Evolutionary conservation across 92 coral and sea anemone species (phyloP).

Genomic region (Epizoanthus stellaris): DNA sequence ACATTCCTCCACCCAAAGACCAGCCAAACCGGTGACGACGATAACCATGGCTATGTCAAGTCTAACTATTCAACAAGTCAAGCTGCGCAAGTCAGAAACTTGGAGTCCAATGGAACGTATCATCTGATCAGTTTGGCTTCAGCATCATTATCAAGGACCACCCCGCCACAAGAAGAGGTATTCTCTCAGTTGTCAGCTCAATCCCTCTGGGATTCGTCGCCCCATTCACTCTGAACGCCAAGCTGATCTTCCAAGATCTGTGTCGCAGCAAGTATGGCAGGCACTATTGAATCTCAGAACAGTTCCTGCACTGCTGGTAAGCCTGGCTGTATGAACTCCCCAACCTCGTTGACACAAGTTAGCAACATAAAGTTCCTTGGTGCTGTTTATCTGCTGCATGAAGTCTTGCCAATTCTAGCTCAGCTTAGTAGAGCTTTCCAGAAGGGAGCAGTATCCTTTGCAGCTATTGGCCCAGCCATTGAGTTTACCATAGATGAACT

Average conservation of each 20-base stretch:
- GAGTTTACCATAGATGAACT: slow-evolving; percentile 30
- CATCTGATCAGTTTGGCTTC: slow-evolving; percentile 30
- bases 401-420: slow-evolving; percentile 57
- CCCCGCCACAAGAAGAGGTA: slow-evolving; percentile 48
- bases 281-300: slow-evolving; percentile 45
- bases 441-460: slow-evolving; percentile 54
- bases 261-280: slow-evolving; percentile 34
- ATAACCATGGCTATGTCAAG: slow-evolving; percentile 12
- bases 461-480: slow-evolving; percentile 45
- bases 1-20: slow-evolving; percentile 67
- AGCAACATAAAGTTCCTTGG: slow-evolving; percentile 55
- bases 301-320: slow-evolving; percentile 39
- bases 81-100: too few relatives aligned
- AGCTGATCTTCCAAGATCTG: slow-evolving; percentile 41
- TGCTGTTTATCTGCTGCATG: slow-evolving; percentile 57
- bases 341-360: slow-evolving; percentile 42
- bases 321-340: slow-evolving; percentile 55
- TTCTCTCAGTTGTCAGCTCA: slow-evolving; percentile 43
- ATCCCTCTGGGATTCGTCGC: slow-evolving; percentile 43
- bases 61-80: background rate
- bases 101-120: background rate
- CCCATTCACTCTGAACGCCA: slow-evolving; percentile 28
- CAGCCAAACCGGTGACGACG: background rate
- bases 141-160: slow-evolving; percentile 47
- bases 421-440: slow-evolving; percentile 57